Base-by-base conservation (phyloP, 2,113 vertebrate species). In the Casuarius casuarius region DNA sequence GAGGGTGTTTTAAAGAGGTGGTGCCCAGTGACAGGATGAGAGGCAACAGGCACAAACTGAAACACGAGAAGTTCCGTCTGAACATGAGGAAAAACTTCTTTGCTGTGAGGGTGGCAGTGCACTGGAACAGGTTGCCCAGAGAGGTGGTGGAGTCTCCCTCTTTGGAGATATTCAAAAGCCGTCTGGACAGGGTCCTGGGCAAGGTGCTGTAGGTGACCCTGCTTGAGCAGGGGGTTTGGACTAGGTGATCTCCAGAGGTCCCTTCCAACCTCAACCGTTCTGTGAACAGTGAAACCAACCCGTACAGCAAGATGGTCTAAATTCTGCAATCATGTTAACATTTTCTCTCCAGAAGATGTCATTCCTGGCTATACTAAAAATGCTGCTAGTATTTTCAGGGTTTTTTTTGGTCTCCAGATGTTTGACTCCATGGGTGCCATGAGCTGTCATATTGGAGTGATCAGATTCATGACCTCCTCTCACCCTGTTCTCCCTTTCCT, bases 311-410 rank as follows among this genome's bases (percentile, higher is more conserved):
- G 58, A 12, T 62, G 78, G 65, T 44, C 28, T 48, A 42, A 52
- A 49, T 79, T 59, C 42, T 68, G 42, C 4, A 3, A 2, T 29
- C 46, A 26, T 1, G 2, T 10, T 42, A 4, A 31, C 1, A 0
- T n/a, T 68, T 68, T 75, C 8, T 84, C 65, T 83, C 33, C 17
- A 11, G 28, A 61, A 68, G 62, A 21, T 11, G 4, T 14, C 6
- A 22, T 7, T 90, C 5, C 48, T 79, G 62, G 51, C 61, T 25
- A 18, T 88, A 7, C 51, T 75, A 4, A 63, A 83, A 89, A 21
- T 49, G 15, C 8, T 70, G 44, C 10, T 71, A 71, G 7, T 87
- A 48, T 48, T 48, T 48, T 48, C 46, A 48, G 46, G 19, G 19
- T 48, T 44, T 58, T 87, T 77, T 35, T 49, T 78, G 12, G 20